Conservation (phyloP, 2,888 invertebrate species). For the Willowsia nigromaculata region DNA sequence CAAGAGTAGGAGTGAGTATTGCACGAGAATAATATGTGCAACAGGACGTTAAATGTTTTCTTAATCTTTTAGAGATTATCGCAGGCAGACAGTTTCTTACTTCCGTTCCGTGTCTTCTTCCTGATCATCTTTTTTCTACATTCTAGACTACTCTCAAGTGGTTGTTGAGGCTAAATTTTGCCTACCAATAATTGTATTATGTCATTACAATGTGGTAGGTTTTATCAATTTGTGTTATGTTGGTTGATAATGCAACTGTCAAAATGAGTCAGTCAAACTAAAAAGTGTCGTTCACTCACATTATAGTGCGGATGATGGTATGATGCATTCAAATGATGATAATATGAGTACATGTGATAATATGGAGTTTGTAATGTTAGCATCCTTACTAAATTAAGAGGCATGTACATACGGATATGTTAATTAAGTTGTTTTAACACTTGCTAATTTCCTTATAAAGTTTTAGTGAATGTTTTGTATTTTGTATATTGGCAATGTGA, state of each 20-base stretch:
- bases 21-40: neutral
- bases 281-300: too few relatives aligned
- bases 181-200: too few relatives aligned
- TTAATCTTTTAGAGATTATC: slow-evolving; percentile 24
- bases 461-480: neutral
- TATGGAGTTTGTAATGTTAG: neutral
- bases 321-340: neutral
- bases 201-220: too few relatives aligned
- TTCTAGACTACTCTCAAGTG: neutral
- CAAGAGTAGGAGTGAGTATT: neutral
- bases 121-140: neutral
- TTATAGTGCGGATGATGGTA: too few relatives aligned
- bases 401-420: slow-evolving; percentile 39
- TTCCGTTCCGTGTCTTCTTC: slow-evolving; percentile 37
- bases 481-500: neutral
- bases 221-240: too few relatives aligned
- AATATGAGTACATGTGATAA: neutral
- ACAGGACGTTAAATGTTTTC: slow-evolving; percentile 14
- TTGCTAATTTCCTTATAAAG: slow-evolving; percentile 45
- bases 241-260: too few relatives aligned
- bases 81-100: neutral
- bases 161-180: neutral
- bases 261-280: too few relatives aligned
- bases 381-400: slow-evolving; percentile 27
- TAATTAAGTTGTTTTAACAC: slow-evolving; percentile 44